Conservation (phyloP, 1,140 invertebrate species). For the Magallana angulata region DNA sequence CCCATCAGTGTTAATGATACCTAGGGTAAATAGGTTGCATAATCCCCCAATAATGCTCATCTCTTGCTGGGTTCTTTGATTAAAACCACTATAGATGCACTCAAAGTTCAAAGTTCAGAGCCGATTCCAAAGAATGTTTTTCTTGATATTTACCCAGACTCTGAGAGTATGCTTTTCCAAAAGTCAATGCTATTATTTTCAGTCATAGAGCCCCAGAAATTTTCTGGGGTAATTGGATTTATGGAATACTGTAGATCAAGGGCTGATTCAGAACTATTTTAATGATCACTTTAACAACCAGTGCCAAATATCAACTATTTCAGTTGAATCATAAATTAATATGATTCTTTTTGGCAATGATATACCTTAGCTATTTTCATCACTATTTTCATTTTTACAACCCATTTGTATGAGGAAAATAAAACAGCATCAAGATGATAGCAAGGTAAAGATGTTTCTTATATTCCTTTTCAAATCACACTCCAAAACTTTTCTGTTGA, state of each 20-base stretch:
- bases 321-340: not conserved
- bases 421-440: not conserved
- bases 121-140: constrained; percentile 14
- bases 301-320: not conserved
- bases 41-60: not conserved
- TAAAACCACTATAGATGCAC: constrained; percentile 25
- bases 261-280: not conserved
- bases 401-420: not conserved
- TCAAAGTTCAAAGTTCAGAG: not conserved
- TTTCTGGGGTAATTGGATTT: constrained; percentile 1
- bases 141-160: not conserved
- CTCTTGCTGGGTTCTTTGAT: not conserved
- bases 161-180: constrained; percentile 13
- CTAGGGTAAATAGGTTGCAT: constrained; percentile 11
- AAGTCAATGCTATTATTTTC: constrained; percentile 26
- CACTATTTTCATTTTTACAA: not conserved
- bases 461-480: not conserved
- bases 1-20: not conserved
- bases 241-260: not conserved
- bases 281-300: not conserved
- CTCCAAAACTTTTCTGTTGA: not conserved
- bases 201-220: constrained; percentile 2
- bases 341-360: constrained; percentile 2
- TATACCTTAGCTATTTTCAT: not conserved
- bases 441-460: no score